A percentile compares a stretch with the other conserved stretches of the same genome.
Conservation (phyloP, 2,113 vertebrate genomes). For the Mirounga angustirostris region DNA sequence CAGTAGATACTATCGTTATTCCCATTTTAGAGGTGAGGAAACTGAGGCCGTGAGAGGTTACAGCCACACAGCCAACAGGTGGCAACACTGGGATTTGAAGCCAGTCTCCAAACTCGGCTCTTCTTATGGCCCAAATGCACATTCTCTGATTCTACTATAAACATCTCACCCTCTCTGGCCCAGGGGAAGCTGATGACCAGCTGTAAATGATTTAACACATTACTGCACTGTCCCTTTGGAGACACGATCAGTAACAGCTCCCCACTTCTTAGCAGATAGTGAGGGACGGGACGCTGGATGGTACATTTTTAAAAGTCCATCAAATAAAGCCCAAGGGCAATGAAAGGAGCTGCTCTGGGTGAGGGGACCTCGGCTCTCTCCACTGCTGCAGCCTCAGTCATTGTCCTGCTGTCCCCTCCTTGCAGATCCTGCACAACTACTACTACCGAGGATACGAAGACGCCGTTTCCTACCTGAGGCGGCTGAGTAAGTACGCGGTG, state of each 20-base stretch:
- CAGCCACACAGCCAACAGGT: background rate
- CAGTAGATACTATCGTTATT: background rate
- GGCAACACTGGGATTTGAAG: background rate
- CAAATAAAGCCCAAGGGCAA: background rate
- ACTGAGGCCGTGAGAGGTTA: background rate
- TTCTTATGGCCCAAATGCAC: background rate
- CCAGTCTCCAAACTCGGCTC: background rate
- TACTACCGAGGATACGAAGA: slow-evolving; percentile 89
- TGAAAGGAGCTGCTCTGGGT: background rate
- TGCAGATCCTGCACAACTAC: slow-evolving; percentile 86
- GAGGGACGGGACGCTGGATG: background rate
- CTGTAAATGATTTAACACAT: background rate
- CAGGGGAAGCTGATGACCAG: background rate
- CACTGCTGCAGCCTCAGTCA: fast-evolving
- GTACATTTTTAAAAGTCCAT: background rate
- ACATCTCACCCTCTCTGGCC: background rate
- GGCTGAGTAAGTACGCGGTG: slow-evolving; percentile 86
- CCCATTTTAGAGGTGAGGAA: background rate
- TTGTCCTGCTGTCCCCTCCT: background rate
- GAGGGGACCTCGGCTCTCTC: fast-evolving
- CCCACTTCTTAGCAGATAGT: background rate
- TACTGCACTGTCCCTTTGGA: background rate
- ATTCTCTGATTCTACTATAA: background rate
- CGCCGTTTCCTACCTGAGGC: slow-evolving; percentile 85
- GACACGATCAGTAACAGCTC: background rate